Percentiles rank a stretch among this genome's conserved stretches.
Evolutionary conservation across 2,113 vertebrate species (phyloP).

Genomic region (Eurystomus gularis): DNA sequence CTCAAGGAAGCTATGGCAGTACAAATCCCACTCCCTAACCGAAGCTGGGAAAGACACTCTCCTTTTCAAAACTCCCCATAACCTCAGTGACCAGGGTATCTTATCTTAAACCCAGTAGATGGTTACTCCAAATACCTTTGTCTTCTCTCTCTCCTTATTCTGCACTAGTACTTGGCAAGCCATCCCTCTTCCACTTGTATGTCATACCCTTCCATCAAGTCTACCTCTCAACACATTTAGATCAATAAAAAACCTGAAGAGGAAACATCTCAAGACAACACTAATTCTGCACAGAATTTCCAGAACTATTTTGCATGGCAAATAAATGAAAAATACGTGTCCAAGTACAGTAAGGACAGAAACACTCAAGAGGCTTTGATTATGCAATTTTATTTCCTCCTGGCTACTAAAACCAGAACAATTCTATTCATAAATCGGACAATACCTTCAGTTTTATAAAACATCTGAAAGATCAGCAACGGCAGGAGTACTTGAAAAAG

Average conservation of each 20-base stretch:
- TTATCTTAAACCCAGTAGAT: neutral
- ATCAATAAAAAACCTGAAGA: neutral
- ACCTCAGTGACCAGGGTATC: neutral
- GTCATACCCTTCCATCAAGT: neutral
- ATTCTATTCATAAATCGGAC: neutral
- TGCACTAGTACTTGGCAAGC: neutral
- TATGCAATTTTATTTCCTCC: neutral
- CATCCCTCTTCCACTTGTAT: rapidly evolving
- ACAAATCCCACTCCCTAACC: neutral
- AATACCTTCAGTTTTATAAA: neutral
- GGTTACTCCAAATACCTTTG: neutral
- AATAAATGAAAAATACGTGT: neutral
- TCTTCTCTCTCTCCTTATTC: neutral
- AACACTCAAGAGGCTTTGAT: neutral
- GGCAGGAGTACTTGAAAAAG: neutral
- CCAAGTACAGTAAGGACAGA: neutral
- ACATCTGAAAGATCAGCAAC: neutral
- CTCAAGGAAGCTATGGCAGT: neutral
- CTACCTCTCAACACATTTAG: neutral
- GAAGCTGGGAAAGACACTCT: neutral
- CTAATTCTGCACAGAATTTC: neutral
- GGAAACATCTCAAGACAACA: neutral
- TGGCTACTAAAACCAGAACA: neutral
- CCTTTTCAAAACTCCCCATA: neutral
- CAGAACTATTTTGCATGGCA: neutral